Conservation (phyloP, 2,797 vertebrate species). For the Channallabes apus region DNA sequence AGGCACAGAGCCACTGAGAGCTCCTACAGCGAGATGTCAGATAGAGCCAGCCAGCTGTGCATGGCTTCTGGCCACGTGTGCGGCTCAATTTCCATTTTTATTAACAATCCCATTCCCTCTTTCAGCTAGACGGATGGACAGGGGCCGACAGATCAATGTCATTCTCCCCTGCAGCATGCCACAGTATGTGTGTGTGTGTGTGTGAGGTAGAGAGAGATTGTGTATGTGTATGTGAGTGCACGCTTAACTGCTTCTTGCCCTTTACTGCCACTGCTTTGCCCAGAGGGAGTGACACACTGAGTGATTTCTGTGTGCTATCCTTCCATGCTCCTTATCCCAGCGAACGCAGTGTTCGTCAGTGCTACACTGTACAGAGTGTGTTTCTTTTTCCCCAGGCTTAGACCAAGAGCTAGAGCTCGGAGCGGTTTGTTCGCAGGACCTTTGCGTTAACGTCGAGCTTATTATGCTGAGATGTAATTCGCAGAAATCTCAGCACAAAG, state of each 20-base stretch:
- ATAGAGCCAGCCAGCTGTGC: slow-evolving; percentile 34
- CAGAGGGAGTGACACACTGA: slow-evolving; percentile 45
- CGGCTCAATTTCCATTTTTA: slow-evolving; percentile 81
- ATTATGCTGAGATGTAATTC: slow-evolving; percentile 34
- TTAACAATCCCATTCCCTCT: slow-evolving; percentile 77
- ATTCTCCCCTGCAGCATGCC: slow-evolving; percentile 67
- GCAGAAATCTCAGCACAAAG: slow-evolving; percentile 28
- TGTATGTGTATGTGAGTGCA: slow-evolving; percentile 55
- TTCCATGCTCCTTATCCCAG: slow-evolving; percentile 48
- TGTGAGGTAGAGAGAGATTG: slow-evolving; percentile 1
- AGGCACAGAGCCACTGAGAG: slow-evolving; percentile 29
- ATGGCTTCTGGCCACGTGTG: slow-evolving; percentile 47
- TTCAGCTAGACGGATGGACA: slow-evolving; percentile 74
- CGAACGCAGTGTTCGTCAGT: slow-evolving; percentile 43
- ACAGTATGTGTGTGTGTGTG: slow-evolving; percentile 51
- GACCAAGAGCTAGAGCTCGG: slow-evolving; percentile 12
- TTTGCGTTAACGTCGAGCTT: slow-evolving; percentile 23
- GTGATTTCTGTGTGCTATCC: slow-evolving; percentile 47
- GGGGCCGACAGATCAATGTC: slow-evolving; percentile 75
- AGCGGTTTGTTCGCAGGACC: slow-evolving; percentile 21
- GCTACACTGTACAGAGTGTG: slow-evolving; percentile 17
- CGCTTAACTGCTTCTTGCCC: slow-evolving; percentile 61
- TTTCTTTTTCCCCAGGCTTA: not conserved
- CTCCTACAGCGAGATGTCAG: slow-evolving; percentile 45
- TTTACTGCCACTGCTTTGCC: slow-evolving; percentile 37